These are phyloP conservation scores for Brachymystax lenok DNA, from an alignment of 2,797 vertebrate species.

Conservation along the genomic window DNA sequence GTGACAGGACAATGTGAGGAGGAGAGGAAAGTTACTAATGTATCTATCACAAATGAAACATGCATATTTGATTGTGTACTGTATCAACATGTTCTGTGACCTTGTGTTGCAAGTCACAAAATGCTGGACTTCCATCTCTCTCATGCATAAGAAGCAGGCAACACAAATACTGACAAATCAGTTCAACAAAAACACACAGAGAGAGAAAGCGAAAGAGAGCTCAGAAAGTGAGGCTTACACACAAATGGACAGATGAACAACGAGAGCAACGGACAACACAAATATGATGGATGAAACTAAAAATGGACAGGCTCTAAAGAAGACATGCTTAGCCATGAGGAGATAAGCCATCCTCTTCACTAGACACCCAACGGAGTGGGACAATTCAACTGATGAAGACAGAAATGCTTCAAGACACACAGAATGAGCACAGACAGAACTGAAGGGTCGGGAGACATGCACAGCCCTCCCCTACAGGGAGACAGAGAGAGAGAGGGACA, in stretches of 20 bases:
- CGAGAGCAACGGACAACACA: conserved; percentile 31
- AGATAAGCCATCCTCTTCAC: conserved; percentile 31
- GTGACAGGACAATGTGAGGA: conserved; percentile 17
- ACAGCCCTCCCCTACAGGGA: neutral
- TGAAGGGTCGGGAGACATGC: conserved; percentile 8
- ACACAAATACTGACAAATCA: conserved; percentile 25
- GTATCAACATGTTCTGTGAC: neutral
- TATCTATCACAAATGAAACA: neutral
- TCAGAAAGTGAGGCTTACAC: conserved; percentile 45
- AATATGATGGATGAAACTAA: neutral
- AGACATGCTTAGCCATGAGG: conserved; percentile 51
- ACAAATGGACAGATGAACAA: conserved; percentile 20
- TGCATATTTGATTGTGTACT: neutral
- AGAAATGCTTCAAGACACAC: conserved; percentile 38
- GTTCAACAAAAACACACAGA: no score
- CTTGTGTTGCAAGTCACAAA: neutral
- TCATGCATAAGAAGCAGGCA: conserved; percentile 61
- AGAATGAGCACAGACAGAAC: conserved; percentile 32
- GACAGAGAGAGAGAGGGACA: conserved; percentile 4
- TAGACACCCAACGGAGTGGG: neutral
- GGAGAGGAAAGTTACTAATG: neutral
- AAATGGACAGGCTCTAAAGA: conserved; percentile 20
- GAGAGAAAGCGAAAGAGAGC: neutral
- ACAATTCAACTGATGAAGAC: neutral
- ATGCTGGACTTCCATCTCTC: conserved; percentile 1